Evolutionary conservation across 2,113 vertebrate genomes (phyloP).

Genomic region (Chauna torquata): DNA sequence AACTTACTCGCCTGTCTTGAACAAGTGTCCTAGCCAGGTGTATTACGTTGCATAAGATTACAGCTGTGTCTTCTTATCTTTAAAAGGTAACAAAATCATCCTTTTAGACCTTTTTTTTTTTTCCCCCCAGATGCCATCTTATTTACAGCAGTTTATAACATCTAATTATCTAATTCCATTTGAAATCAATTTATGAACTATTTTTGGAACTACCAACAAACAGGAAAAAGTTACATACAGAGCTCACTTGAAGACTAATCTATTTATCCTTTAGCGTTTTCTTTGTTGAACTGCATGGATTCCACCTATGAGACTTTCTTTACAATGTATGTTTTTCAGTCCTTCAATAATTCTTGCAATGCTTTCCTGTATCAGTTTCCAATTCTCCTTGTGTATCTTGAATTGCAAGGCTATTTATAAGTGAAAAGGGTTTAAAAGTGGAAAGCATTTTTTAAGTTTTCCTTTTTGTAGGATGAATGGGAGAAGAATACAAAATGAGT

Average conservation of each 20-base stretch:
- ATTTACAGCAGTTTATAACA: neutral
- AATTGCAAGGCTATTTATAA: constrained; percentile 37
- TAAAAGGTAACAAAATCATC: neutral
- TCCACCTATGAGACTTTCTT: neutral
- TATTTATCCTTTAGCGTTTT: neutral
- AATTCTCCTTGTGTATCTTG: neutral
- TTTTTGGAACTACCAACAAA: neutral
- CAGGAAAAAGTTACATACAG: neutral
- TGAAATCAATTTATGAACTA: neutral
- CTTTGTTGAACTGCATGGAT: neutral
- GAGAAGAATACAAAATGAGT: neutral
- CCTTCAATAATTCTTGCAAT: neutral
- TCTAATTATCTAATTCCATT: neutral
- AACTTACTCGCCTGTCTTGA: neutral
- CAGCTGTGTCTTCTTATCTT: neutral
- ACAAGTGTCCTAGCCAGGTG: neutral
- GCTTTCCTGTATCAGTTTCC: neutral
- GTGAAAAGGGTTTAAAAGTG: constrained; percentile 15
- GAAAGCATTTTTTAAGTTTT: neutral
- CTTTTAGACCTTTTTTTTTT: neutral
- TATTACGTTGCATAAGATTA: neutral
- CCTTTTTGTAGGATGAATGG: neutral
- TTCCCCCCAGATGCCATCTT: neutral
- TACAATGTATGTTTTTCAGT: neutral
- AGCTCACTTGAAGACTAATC: neutral